phyloP scores from a whole-genome alignment of 2,113 vertebrate species.

The Phalacrocorax brasilianus region DNA sequence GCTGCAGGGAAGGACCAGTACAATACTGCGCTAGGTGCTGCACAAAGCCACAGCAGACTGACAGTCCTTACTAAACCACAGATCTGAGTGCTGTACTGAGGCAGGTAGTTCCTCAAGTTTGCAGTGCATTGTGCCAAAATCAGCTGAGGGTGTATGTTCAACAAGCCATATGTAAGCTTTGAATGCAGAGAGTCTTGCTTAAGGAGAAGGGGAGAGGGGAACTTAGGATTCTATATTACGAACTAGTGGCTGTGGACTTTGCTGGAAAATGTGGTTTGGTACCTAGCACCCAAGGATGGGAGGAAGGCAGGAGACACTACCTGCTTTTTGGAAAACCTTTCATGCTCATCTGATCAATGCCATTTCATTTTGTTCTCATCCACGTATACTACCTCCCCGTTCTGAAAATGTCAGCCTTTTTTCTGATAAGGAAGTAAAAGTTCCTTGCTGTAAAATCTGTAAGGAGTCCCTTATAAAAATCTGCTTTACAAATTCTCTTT shows the following conservation, averaged over 20 bases:
- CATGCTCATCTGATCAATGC: background rate
- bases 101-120: background rate
- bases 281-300: background rate
- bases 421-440: slow-evolving; percentile 33
- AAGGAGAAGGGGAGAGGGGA: background rate
- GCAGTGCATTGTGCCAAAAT: background rate
- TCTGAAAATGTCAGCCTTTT: slow-evolving; percentile 26
- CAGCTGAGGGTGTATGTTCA: background rate
- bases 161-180: background rate
- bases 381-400: background rate
- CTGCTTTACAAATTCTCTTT: slow-evolving; percentile 6
- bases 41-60: background rate
- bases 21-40: background rate
- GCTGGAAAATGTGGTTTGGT: background rate
- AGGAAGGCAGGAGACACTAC: background rate
- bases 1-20: background rate
- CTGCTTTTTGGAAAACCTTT: background rate
- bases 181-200: background rate
- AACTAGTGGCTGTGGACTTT: background rate
- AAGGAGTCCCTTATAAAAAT: slow-evolving; percentile 1
- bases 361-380: background rate
- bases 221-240: background rate
- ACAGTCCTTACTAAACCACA: background rate
- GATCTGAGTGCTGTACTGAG: background rate
- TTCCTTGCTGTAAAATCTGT: slow-evolving; percentile 16